These are phyloP conservation scores for Brassicogethes aeneus DNA, from an alignment of 2,888 invertebrate species.

Conservation along the genomic window DNA sequence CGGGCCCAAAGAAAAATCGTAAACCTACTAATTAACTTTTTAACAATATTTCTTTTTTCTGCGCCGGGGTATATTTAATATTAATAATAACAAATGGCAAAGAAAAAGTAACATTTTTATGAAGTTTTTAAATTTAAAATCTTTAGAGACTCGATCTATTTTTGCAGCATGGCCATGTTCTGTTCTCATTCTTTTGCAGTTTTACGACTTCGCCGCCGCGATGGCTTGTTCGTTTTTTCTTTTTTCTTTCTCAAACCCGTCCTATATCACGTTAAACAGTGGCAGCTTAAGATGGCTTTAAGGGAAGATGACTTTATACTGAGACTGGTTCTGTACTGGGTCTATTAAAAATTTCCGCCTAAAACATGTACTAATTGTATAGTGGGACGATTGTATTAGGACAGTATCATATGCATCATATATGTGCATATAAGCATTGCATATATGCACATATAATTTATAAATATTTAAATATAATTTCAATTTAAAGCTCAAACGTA, in stretches of 20 bases:
- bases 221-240: slow-evolving; percentile 30
- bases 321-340: not conserved
- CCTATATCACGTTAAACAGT: not conserved
- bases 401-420: no score
- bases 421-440: no score
- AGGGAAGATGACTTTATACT: not conserved
- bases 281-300: not conserved
- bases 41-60: no score
- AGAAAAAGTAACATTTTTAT: not conserved
- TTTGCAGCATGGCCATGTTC: slow-evolving; percentile 29
- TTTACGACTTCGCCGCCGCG: slow-evolving; percentile 9
- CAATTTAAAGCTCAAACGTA: no score
- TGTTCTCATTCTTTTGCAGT: slow-evolving; percentile 26
- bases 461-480: no score
- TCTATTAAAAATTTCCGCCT: not conserved
- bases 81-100: no score
- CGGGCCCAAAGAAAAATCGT: no score
- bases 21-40: no score
- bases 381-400: no score
- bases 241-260: slow-evolving; percentile 21
- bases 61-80: no score
- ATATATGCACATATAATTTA: no score
- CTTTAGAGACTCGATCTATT: slow-evolving; percentile 28
- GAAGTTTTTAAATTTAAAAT: not conserved
- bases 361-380: no score